phyloP scores from a whole-genome alignment of 1,140 invertebrate genomes.

The Matsumurasca onukii region DNA sequence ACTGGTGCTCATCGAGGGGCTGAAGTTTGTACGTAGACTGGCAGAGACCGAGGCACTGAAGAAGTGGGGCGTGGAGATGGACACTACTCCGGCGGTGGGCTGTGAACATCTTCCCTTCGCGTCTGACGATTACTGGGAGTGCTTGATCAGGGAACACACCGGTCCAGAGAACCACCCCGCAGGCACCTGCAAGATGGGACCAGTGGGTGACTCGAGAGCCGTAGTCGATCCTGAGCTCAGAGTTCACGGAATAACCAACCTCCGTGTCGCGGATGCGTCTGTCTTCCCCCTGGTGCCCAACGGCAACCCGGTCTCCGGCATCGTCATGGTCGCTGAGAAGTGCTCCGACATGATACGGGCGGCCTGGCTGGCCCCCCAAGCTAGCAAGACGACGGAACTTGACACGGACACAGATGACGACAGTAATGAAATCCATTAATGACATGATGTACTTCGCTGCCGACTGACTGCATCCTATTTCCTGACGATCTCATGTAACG shows the following conservation, averaged over 20 bases:
- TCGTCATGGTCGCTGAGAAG: constrained; percentile 59
- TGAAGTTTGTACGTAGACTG: constrained; percentile 48
- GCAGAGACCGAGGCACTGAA: constrained; percentile 43
- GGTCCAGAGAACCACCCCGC: constrained; percentile 58
- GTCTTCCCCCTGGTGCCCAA: constrained; percentile 57
- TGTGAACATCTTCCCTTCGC: constrained; percentile 48
- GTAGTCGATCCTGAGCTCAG: constrained; percentile 48
- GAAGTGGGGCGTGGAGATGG: constrained; percentile 41
- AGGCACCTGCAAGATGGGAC: constrained; percentile 64
- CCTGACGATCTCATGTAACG: too few species aligned
- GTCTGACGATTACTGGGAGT: constrained; percentile 56
- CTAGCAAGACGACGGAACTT: background rate
- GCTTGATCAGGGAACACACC: constrained; percentile 46
- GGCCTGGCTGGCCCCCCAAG: constrained; percentile 43
- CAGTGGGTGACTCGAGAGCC: constrained; percentile 44
- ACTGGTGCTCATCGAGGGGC: constrained; percentile 51
- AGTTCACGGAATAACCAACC: constrained; percentile 46
- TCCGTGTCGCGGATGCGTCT: constrained; percentile 49
- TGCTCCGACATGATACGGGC: constrained; percentile 53
- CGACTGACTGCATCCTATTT: too few species aligned
- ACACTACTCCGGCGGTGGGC: constrained; percentile 20
- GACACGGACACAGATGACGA: too few species aligned
- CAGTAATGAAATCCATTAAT: too few species aligned
- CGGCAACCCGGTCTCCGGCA: constrained; percentile 52
- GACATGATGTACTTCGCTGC: too few species aligned